Base-by-base conservation (phyloP, 2,797 vertebrate species). In the Podarcis siculus region DNA sequence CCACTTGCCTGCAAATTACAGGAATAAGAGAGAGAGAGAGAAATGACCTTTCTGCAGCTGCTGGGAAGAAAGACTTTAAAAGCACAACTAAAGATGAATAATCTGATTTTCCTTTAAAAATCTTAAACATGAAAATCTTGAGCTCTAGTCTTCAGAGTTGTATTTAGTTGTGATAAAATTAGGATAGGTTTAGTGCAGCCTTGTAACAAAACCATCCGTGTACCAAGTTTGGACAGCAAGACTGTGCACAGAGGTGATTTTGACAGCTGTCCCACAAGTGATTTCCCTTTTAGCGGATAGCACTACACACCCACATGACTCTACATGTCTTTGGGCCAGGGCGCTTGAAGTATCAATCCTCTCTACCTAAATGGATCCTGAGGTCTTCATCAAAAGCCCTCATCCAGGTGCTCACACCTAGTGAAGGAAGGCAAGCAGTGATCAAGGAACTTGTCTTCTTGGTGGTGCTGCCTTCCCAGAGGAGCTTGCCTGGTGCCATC, bases 11-110 rank as follows among this genome's bases (percentile, higher is more conserved):
- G 30, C 1, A 77, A 3, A 1, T 88, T 91, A 88, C 79, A 39
- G 87, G 55, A 73, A 88, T 17, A 45, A n/a, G 21, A 39, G 2
- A 27, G 1, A 17, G 35, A 90, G 83, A 72, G 1, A 17, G 23
- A 90, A 85, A 67, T 39, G 0, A 1, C 0, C 86, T 87, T 90
- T 42, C 86, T 30, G 32, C 12, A 90, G 89, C 61, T 83, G 35
- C 5, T 75, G 1, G 23, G 25, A n/a, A 49, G 83, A 92, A 1
- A 42, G 3, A 77, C 75, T 81, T 91, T 69, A 83, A 79, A 13
- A 6, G 0, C 13, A 25, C 72, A 75, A 58, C 27, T 13, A 55
- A 35, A 86, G 61, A 35, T 67, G 6, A 64, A 61, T 25, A 19
- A 23, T 45, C 35, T 12, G 6, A 58, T 80, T 72, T 13, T 61